A percentile compares a stretch with the other conserved stretches of the same genome.
Conservation (phyloP, 2,797 vertebrate genomes). For the Sciaenops ocellatus region DNA sequence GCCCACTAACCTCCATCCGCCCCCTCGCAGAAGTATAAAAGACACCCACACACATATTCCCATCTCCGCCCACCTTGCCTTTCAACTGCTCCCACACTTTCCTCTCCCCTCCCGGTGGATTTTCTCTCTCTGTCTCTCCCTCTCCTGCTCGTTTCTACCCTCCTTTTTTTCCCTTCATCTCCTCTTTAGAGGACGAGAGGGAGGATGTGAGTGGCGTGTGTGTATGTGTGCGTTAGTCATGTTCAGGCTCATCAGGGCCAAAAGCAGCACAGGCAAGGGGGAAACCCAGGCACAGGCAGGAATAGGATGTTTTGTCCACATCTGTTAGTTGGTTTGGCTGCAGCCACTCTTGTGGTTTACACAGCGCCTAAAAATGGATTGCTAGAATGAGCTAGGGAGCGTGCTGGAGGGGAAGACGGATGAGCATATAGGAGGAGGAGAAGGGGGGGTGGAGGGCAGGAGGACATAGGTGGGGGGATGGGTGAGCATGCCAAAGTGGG, state of each 20-base stretch:
- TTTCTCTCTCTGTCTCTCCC: slow-evolving; percentile 52
- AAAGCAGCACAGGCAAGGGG: slow-evolving; percentile 75
- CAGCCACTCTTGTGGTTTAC: slow-evolving; percentile 69
- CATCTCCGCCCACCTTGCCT: slow-evolving; percentile 78
- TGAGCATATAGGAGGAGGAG: slow-evolving; percentile 56
- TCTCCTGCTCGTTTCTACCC: slow-evolving; percentile 18
- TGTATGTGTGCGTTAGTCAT: slow-evolving; percentile 80
- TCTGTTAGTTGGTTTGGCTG: slow-evolving; percentile 80
- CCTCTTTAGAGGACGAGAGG: slow-evolving; percentile 39
- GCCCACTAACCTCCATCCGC: slow-evolving; percentile 81
- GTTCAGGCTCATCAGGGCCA: slow-evolving; percentile 79
- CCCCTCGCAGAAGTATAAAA: slow-evolving; percentile 76
- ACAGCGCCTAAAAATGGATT: slow-evolving; percentile 78
- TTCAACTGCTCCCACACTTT: slow-evolving; percentile 76
- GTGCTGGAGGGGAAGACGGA: slow-evolving; percentile 58
- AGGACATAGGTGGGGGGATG: slow-evolving; percentile 71
- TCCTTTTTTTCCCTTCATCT: slow-evolving; percentile 7
- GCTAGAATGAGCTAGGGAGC: slow-evolving; percentile 61
- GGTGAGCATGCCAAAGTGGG: slow-evolving; percentile 71
- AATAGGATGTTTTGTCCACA: slow-evolving; percentile 83
- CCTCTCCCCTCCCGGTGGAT: slow-evolving; percentile 61
- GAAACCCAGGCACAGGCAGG: slow-evolving; percentile 78
- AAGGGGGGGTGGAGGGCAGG: slow-evolving; percentile 33
- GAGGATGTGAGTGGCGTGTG: slow-evolving; percentile 70
- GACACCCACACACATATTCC: slow-evolving; percentile 77